Evolutionary conservation across 1,140 invertebrate species (phyloP), one percentile per base, ranked within the genome.

Genomic region (Ruditapes philippinarum): DNA sequence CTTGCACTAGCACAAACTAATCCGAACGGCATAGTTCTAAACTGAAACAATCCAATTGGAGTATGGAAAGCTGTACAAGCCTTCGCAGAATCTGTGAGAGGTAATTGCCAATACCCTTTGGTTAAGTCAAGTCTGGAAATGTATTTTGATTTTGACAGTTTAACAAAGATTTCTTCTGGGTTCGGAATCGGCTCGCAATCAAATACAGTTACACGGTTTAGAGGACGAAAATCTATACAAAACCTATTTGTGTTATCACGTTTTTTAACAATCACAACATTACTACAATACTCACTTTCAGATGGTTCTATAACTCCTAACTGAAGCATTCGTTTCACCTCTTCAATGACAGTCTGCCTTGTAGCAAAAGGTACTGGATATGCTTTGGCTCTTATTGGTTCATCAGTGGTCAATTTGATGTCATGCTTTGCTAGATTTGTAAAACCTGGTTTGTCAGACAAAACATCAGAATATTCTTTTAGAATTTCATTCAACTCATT

Each of bases 241-340:
- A 97, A 93, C 42, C 96, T 89, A 42, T 96, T 91, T 25, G 92
- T 88, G 19, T 95, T 95, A 91, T 97, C 93, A 0, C 92, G 40
- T 85, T 97, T 96, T 22, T 92, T 45, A 0, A 86, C 49, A 25
- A 86, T 76, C 19, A 83, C 80, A 12, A 83, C 31, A 68, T 49
- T 49, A 5, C n/a, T 40, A 25, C 19, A 70, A 73, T 49, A 84
- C 36, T 49, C 14, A 17, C 31, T 45, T 1, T 84, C 42, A 31
- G 81, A 84, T 19, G 62, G 81, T 28, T 84, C 65, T 11, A 73
- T 51, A 3, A 84, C 81, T 17, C 60, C 81, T 57, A 60, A 40
- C 3, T 82, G 25, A 14, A 82, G 54, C 65, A 84, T 84, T 22
- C 51, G 70, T 2, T 54, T 38, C 38, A 70, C 65, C 36, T 84